Base-by-base conservation (phyloP, 2,888 invertebrate genomes). In the Drosophila meridiana region DNA sequence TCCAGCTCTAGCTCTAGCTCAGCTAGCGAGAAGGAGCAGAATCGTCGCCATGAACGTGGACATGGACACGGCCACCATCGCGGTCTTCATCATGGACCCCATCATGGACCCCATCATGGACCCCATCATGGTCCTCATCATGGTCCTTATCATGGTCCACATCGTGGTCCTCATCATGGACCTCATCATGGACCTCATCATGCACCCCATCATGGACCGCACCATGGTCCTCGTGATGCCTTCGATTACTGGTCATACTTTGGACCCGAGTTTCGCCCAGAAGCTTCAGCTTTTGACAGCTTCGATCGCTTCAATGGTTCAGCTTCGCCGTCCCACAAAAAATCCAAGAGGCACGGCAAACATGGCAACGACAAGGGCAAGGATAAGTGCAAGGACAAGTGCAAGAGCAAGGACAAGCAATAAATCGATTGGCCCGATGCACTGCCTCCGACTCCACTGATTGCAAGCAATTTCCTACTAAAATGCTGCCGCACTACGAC, bases 1-100 rank as follows among this genome's bases (percentile, higher is more conserved):
- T 76, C 79, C 0, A 64, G 60, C 6, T 71, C 77, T 0, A 69
- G 71, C 2, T 76, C 84, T 7, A 69, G 69, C 32, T 74, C 77
- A 8, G 26, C 73, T 2, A 73, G 76, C 5, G 65, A 66, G 34
- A 26, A 14, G 38, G 26, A 58, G 9, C 30, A 48, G 47, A n/a
- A 9, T 5, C 40, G 11, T 13, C 4, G 11, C 13, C 14, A 40
- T 2, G 40, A 2, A 40, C 40, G 40, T 28, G 57, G 48, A 14
- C 66, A n/a, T 20, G 48, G 32, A 13, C 50, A 40, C 40, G 59
- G 43, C n/a, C 65, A 28, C 38, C 61, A 3, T 55, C 61, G 34
- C n/a, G 52, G 53, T 1, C 42, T 30, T 5, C 52, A 47, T 30
- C 34, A 13, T 20, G 53, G 47, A 8, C 47, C 30, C 0, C 65